Conservation (phyloP, 2,113 vertebrate species). For the Paralichthys olivaceus region DNA sequence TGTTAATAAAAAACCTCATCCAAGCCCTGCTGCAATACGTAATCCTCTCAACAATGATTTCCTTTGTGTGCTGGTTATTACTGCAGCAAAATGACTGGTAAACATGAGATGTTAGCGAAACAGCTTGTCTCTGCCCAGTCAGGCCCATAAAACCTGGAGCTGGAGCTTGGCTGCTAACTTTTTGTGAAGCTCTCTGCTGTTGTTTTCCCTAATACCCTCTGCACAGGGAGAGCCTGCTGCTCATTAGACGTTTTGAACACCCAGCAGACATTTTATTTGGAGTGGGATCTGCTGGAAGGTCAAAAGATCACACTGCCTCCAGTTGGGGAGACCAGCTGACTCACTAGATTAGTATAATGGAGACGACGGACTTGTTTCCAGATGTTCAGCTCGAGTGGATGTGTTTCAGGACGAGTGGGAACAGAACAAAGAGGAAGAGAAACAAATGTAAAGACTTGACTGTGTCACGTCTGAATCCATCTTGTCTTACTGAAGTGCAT, state of each 20-base stretch:
- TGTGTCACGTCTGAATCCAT: background rate
- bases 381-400: constrained; percentile 37
- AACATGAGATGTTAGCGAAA: constrained; percentile 37
- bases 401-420: background rate
- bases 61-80: constrained; percentile 24
- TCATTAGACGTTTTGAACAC: constrained; percentile 45
- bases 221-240: constrained; percentile 13
- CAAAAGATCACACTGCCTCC: constrained; percentile 29
- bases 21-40: background rate
- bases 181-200: constrained; percentile 25
- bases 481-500: background rate
- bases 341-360: constrained; percentile 25
- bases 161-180: constrained; percentile 30
- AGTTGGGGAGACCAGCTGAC: constrained; percentile 43
- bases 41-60: constrained; percentile 30
- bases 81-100: constrained; percentile 20
- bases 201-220: constrained; percentile 58
- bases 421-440: background rate
- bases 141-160: constrained; percentile 56
- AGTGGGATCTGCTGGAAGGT: constrained; percentile 50
- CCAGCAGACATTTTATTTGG: constrained; percentile 41
- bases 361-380: constrained; percentile 42
- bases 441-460: background rate
- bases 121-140: constrained; percentile 42
- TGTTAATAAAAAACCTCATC: background rate